Evolutionary conservation across 2,113 vertebrate genomes (phyloP), one percentile per base, ranked within the genome.

Genomic region (Leptodactylus fuscus): DNA sequence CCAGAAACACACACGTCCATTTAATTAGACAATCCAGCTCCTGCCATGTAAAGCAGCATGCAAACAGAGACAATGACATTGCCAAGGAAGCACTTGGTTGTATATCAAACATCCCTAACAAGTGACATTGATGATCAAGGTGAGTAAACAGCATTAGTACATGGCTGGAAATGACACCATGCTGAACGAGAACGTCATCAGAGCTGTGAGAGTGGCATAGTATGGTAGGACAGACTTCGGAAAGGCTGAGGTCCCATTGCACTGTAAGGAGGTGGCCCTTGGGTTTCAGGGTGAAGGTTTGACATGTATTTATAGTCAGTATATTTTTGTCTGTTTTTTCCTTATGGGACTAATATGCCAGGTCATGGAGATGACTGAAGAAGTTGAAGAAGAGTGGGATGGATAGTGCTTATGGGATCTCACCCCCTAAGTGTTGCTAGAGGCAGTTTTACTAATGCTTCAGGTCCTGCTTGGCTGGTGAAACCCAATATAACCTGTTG

Each of bases 121-220:
- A 73, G 36, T 58, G 81, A 74, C 81, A 83, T 60, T 83, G 44
- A 81, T 51, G 41, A 67, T 55, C 58, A 81, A 81, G 79, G 79
- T 81, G 60, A 67, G 16, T 41, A 81, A 81, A 71, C 27, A 70
- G 29, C 48, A 53, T 36, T 53, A 71, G 24, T 6, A 36, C 29
- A 70, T 36, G 20, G 44, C 29, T 53, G 65, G 12, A 51, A 36
- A 70, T 82, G 29, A 70, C 48, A 53, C n/a, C 8, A 38, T 13
- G 11, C 55, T 51, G 22, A 9, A 51, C 5, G 12, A 69, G 36
- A n/a, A 9, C 22, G 12, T 51, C 9, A 36, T 70, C 11, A 24
- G 18, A 20, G 5, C 20, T 78, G 32, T 6, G 16, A 78, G 20
- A n/a, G 22, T n/a, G 9, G 2, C 41, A 38, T 11, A 24, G 34